phyloP scores from a whole-genome alignment of 2,888 invertebrate genomes.

The Lithophane socia region DNA sequence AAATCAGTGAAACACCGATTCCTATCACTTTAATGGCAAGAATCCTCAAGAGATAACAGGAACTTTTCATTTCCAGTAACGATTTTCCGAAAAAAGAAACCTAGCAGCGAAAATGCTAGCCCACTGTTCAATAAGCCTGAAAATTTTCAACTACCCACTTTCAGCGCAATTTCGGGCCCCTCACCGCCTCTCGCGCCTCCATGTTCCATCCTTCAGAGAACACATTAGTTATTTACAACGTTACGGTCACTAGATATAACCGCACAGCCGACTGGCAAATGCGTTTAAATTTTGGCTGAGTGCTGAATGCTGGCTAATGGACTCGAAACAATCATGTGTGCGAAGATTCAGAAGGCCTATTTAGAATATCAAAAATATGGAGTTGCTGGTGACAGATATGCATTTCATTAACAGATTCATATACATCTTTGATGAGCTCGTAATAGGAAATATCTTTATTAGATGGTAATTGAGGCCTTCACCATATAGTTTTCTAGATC shows the following conservation, averaged over 20 bases:
- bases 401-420: background rate
- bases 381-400: background rate
- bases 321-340: slow-evolving; percentile 24
- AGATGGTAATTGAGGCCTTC: background rate
- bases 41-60: background rate
- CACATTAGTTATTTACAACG: slow-evolving; percentile 59
- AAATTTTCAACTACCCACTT: slow-evolving; percentile 31
- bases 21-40: background rate
- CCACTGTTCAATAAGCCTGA: slow-evolving; percentile 12
- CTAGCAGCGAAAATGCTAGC: background rate
- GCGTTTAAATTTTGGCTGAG: slow-evolving; percentile 61
- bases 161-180: slow-evolving; percentile 33
- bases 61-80: background rate
- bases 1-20: background rate
- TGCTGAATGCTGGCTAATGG: slow-evolving; percentile 55
- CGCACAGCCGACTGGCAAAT: slow-evolving; percentile 55
- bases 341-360: slow-evolving; percentile 20
- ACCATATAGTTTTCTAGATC: background rate
- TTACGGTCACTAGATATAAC: slow-evolving; percentile 57
- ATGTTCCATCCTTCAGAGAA: slow-evolving; percentile 46
- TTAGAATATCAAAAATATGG: background rate
- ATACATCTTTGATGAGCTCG: background rate
- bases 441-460: background rate
- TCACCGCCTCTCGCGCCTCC: slow-evolving; percentile 31
- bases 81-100: background rate